Base-by-base conservation (phyloP, 1,140 invertebrate species). In the Polyergus mexicanus region DNA sequence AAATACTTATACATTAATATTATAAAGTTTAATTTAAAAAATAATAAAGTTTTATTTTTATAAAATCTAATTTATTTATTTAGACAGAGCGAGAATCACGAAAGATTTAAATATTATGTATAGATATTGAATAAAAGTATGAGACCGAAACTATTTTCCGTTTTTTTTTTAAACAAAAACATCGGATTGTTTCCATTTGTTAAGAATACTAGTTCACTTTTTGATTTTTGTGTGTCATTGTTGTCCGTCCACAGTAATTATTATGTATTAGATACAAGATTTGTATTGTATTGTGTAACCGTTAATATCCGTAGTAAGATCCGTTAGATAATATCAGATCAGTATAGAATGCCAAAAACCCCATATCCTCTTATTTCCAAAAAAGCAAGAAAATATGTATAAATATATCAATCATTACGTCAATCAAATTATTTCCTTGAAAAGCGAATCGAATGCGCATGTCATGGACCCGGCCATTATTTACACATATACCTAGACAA, bases 361-460 rank as follows among this genome's bases (percentile, higher is more conserved):
- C 7, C 2, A 19, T 58, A 58, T 3, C 2, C 8, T 10, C 3
- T 56, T 3, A 56, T 56, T n/a, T 56, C 2, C 25, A 28, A 28
- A 28, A 28, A 28, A 28, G 0, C 1, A 28, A 28, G 32, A 25
- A 32, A 28, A 38, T 16, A 35, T n/a, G 16, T 41, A 38, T 41
- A 22, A 32, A 28, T 8, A 28, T 44, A 56, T 58, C 0, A 10
- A 25, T 56, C 7, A 10, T 56, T 58, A 58, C 10, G 10, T 69
- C 35, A 28, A 56, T 41, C 11, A 3, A 38, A 38, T 25, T 2
- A 56, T 69, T 80, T 69, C 1, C 16, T 69, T 38, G 16, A 19
- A 16, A 41, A 32, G 47, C 8, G 2, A 65, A 5, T 65, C 41
- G 7, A 69, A 41, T 69, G 63, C 77, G 63, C 77, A 80, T 80